Base-by-base conservation (phyloP, 2,888 invertebrate genomes). In the Drosophila niveifrons region DNA sequence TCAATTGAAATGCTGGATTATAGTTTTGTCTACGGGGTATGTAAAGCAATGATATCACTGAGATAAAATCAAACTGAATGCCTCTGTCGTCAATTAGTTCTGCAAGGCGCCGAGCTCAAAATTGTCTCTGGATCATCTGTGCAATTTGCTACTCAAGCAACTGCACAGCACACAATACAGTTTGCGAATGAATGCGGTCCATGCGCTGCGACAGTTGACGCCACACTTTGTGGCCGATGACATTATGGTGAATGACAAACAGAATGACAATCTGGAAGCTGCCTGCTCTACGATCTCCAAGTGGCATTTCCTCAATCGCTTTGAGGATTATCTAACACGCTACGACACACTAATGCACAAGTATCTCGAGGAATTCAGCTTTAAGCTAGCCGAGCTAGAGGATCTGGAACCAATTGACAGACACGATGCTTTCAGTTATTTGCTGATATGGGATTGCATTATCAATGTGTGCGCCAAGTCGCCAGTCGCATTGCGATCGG, bases 381-480 rank as follows among this genome's bases (percentile, higher is more conserved):
- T 91, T 41, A 92, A 92, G 76, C 44, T 91, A 8, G 90, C 88
- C 0, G 92, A 93, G 68, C 68, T 92, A 36, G 75, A 85, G n/a
- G 88, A 91, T 39, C 72, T 92, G 55, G 72, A 84, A 43, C 71
- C 79, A 0, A 90, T 92, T 34, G 78, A 90, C 6, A 77, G 68
- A 13, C 78, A 90, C 17, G 78, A 86, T 4, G 90, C 90, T 0
- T 93, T 95, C 46, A 95, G 95, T 41, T 97, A 96, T 93, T 93
- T 97, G 81, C 93, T 97, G 69, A 92, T 95, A 50, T 96, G 96
- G 95, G 94, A 95, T 81, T 94, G 95, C 63, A 91, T 96, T 47
- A 92, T 96, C 70, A 92, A 93, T 56, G 94, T 95, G 84, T 95
- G 95, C 84, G 93, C 93, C 48, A 93, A 94, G 67, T 95, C 97